phyloP scores from a whole-genome alignment of 2,888 invertebrate species.

The Chirona hameri region DNA sequence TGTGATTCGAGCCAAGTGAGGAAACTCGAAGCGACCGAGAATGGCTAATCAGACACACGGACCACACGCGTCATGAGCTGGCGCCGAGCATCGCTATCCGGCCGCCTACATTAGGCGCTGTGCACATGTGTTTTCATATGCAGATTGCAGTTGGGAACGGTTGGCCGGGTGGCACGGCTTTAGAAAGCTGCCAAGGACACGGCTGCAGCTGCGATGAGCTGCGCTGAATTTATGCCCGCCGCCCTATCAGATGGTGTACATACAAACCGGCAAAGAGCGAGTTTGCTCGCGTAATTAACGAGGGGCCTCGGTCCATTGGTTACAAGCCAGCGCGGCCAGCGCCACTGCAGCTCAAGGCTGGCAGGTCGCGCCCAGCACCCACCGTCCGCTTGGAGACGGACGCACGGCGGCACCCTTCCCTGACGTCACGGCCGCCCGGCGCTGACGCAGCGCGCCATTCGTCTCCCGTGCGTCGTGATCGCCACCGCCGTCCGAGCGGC shows the following conservation, averaged over 20 bases:
- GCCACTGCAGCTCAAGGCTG: conserved; percentile 78
- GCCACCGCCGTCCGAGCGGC: not conserved
- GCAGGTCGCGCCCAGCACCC: conserved; percentile 67
- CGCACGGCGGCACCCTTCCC: not conserved
- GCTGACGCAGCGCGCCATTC: too few relatives aligned
- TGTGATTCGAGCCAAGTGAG: not conserved
- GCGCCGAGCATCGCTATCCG: not conserved
- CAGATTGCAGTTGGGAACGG: not conserved
- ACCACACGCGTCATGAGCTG: not conserved
- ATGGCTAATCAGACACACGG: not conserved
- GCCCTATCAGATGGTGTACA: conserved; percentile 3
- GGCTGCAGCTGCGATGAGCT: not conserved
- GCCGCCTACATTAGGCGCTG: not conserved
- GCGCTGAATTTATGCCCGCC: not conserved
- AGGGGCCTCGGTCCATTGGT: conserved; percentile 48
- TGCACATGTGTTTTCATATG: conserved; percentile 23
- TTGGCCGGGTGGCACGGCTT: not conserved
- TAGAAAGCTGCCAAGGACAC: conserved; percentile 3
- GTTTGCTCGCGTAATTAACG: not conserved
- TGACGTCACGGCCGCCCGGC: too few relatives aligned
- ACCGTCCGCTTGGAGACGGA: conserved; percentile 79
- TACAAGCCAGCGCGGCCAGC: conserved; percentile 75
- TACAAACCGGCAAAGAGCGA: conserved; percentile 24
- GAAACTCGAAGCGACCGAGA: not conserved
- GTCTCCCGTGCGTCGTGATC: not conserved